phyloP scores from a whole-genome alignment of 2,113 vertebrate species.

The Excalfactoria chinensis region DNA sequence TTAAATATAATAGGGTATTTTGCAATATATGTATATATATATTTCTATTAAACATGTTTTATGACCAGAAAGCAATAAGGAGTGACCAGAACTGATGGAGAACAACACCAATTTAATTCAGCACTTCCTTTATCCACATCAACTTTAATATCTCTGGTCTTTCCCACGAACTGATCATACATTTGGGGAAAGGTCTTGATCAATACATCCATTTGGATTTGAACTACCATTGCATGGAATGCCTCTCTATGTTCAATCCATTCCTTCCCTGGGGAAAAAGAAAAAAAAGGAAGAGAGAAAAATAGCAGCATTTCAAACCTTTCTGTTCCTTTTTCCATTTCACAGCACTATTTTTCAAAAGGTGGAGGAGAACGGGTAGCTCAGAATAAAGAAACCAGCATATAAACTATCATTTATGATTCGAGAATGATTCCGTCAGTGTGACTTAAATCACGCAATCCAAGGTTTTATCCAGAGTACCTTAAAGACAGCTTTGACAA shows the following conservation, averaged over 20 bases:
- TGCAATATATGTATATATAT: neutral
- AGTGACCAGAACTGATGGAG: neutral
- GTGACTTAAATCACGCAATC: neutral
- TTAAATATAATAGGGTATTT: neutral
- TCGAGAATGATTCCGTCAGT: neutral
- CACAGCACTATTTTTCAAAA: neutral
- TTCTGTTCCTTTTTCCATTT: neutral
- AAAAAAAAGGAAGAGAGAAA: neutral
- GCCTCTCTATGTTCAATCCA: neutral
- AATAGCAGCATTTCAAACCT: neutral
- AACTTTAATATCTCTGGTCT: neutral
- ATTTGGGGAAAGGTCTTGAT: neutral
- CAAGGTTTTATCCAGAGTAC: slow-evolving; percentile 3
- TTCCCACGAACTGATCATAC: neutral
- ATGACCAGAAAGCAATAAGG: neutral
- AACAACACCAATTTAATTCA: neutral
- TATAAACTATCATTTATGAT: neutral
- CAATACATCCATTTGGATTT: neutral
- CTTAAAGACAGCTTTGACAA: neutral
- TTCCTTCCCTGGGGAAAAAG: neutral
- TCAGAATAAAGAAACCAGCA: neutral
- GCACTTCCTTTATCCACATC: neutral
- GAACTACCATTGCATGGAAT: neutral
- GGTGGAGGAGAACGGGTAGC: neutral
- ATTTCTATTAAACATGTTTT: neutral